phyloP scores from a whole-genome alignment of 2,888 invertebrate species.

The Nephrotoma guestfalica region DNA sequence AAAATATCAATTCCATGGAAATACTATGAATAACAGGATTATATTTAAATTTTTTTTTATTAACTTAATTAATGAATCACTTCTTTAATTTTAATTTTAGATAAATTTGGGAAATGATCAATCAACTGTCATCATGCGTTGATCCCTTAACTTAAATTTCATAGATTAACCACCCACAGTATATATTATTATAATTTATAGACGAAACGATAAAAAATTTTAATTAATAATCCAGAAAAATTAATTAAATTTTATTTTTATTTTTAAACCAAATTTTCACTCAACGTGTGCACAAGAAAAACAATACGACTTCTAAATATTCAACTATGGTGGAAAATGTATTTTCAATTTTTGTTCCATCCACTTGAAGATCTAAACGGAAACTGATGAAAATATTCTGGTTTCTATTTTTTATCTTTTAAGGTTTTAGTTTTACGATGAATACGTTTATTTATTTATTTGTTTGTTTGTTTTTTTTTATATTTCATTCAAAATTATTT shows the following conservation, averaged over 20 bases:
- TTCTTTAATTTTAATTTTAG: not conserved
- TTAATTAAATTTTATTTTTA: not conserved
- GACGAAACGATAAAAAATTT: not conserved
- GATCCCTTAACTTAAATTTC: not conserved
- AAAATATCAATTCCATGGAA: not conserved
- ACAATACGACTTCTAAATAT: not conserved
- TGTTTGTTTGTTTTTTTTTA: not conserved
- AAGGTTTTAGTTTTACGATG: not conserved
- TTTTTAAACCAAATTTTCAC: not conserved
- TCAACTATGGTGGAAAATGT: not conserved
- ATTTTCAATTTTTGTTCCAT: not conserved
- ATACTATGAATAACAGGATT: not conserved
- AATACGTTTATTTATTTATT: slow-evolving; percentile 1
- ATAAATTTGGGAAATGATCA: not conserved
- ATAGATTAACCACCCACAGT: not conserved
- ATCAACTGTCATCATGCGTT: not conserved
- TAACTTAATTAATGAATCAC: not conserved
- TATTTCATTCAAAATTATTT: not conserved
- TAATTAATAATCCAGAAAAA: not conserved
- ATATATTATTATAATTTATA: not conserved
- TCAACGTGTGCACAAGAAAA: not conserved
- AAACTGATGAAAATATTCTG: slow-evolving; percentile 5
- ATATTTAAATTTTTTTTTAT: not conserved
- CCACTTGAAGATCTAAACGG: slow-evolving; percentile 4
- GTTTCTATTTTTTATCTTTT: not conserved